Conservation (phyloP, 1,140 invertebrate genomes). For the Brachionus asplanchnoidis region DNA sequence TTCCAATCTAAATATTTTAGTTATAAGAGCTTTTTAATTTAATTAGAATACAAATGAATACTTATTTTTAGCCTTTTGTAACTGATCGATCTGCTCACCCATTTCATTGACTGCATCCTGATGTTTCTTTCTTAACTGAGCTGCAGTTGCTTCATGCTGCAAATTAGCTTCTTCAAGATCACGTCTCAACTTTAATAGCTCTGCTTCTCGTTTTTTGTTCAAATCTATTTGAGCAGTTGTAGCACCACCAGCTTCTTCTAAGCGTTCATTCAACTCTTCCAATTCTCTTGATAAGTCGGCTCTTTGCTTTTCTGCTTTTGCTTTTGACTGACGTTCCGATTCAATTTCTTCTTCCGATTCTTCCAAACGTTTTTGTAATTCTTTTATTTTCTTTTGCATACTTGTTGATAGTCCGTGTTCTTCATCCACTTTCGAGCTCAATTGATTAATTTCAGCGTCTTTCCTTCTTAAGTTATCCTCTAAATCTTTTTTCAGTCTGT, state of each 20-base stretch:
- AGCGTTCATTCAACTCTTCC: too few relatives aligned
- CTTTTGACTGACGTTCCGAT: slow-evolving; percentile 84
- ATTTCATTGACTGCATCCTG: slow-evolving; percentile 96
- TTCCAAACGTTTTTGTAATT: slow-evolving; percentile 76
- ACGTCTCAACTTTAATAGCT: slow-evolving; percentile 91
- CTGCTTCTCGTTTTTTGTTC: slow-evolving; percentile 98
- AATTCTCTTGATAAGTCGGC: too few relatives aligned
- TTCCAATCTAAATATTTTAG: slow-evolving; percentile 3
- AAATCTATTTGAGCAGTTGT: slow-evolving; percentile 96
- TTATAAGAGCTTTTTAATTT: neutral
- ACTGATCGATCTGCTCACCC: too few relatives aligned
- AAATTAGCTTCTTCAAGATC: slow-evolving; percentile 97
- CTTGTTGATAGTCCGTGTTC: slow-evolving; percentile 87
- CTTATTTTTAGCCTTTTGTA: too few relatives aligned
- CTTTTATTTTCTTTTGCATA: slow-evolving; percentile 96
- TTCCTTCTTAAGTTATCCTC: slow-evolving; percentile 75
- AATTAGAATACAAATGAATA: neutral
- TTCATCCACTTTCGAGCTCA: too few relatives aligned
- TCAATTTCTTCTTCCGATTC: slow-evolving; percentile 96
- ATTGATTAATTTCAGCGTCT: too few relatives aligned
- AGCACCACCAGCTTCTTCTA: slow-evolving; percentile 96
- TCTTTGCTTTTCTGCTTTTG: slow-evolving; percentile 87
- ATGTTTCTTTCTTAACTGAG: slow-evolving; percentile 96
- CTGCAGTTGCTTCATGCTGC: slow-evolving; percentile 90
- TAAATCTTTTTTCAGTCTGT: slow-evolving; percentile 93